These are phyloP conservation scores for Corythoichthys intestinalis DNA, from an alignment of 2,113 vertebrate species.

Conservation along the genomic window DNA sequence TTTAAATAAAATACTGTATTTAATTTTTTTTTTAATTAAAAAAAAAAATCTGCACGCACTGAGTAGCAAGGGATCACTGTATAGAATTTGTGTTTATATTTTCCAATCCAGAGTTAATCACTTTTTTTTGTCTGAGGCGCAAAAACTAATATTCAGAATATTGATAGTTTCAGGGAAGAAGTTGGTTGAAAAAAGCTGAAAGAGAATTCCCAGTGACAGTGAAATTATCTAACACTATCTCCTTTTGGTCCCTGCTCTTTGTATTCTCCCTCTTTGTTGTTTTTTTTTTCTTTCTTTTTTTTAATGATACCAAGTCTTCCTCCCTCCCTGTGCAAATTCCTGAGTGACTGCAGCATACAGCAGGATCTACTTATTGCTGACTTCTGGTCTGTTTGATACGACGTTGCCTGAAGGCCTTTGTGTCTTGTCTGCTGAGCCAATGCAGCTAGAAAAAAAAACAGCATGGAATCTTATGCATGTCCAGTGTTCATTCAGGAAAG, in stretches of 20 bases:
- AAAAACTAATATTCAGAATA: background rate
- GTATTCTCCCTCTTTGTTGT: background rate
- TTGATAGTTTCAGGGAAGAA: background rate
- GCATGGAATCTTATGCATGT: background rate
- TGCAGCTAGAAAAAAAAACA: slow-evolving; percentile 20
- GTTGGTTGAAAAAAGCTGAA: background rate
- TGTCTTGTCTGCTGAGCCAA: slow-evolving; percentile 27
- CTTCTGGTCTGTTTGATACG: slow-evolving; percentile 37
- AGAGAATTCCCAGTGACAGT: slow-evolving; percentile 8
- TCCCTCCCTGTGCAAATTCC: slow-evolving; percentile 50
- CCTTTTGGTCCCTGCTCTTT: slow-evolving; percentile 4
- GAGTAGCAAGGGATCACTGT: too few relatives aligned
- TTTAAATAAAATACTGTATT: too few relatives aligned
- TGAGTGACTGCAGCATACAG: slow-evolving; percentile 44
- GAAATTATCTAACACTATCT: background rate
- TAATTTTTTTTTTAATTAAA: too few relatives aligned
- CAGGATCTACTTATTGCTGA: slow-evolving; percentile 44
- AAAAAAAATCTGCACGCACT: too few relatives aligned
- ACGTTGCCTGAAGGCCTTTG: slow-evolving; percentile 19
- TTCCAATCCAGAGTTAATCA: too few relatives aligned
- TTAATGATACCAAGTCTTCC: slow-evolving; percentile 7
- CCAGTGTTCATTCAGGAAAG: background rate
- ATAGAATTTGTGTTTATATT: too few relatives aligned
- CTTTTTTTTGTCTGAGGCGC: too few relatives aligned
- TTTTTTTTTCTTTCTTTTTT: background rate